phyloP scores from a whole-genome alignment of 2,888 invertebrate species.

The Meteorus colon region DNA sequence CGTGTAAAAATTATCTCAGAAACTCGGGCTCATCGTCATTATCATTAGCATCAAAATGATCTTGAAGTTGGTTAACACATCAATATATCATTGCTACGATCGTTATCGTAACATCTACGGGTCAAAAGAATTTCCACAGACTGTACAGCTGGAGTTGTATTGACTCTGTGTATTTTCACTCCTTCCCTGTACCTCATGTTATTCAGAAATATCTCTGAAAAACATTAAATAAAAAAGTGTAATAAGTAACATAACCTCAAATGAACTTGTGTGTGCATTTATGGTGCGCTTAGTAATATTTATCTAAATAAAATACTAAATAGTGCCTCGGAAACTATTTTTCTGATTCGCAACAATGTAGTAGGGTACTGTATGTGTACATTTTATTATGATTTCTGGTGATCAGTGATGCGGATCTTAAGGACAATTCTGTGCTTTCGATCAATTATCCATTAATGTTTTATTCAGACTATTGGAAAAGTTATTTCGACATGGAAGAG shows the following conservation, averaged over 20 bases:
- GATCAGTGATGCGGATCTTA: neutral
- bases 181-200: neutral
- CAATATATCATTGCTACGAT: neutral
- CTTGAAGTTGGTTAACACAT: neutral
- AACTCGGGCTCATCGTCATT: neutral
- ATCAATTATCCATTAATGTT: neutral
- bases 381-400: neutral
- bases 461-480: neutral
- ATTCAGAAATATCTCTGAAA: neutral
- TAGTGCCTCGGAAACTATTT: conserved; percentile 31
- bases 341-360: neutral
- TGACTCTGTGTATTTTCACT: conserved; percentile 55
- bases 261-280: neutral
- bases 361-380: neutral
- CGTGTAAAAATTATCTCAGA: neutral
- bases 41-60: neutral
- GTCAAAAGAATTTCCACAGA: conserved; percentile 63
- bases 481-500: too few relatives aligned
- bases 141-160: conserved; percentile 66
- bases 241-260: neutral
- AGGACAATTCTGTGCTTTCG: neutral
- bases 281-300: neutral
- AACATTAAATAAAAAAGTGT: conserved; percentile 1
- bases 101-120: neutral
- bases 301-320: neutral